Conservation (phyloP, 2,113 vertebrate species). For the Eolophus roseicapilla region DNA sequence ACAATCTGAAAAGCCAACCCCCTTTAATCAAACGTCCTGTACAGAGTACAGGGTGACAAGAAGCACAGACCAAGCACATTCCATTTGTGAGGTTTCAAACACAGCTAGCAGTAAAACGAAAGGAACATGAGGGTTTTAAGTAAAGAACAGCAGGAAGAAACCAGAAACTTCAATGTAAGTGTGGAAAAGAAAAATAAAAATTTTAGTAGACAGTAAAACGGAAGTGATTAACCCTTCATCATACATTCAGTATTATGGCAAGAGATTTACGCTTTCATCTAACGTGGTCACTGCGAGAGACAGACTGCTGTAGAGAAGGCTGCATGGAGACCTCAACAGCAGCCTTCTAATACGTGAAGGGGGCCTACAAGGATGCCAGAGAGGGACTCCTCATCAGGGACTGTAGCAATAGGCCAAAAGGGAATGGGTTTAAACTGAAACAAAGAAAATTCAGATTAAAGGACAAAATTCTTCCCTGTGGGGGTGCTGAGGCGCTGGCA, state of each 20-base stretch:
- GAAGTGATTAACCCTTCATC: background rate
- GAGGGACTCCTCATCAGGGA: background rate
- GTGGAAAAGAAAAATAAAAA: background rate
- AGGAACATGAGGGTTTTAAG: background rate
- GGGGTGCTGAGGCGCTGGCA: background rate
- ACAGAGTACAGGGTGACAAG: background rate
- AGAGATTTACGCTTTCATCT: background rate
- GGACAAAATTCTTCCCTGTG: background rate
- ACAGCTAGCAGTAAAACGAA: background rate
- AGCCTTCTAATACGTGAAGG: background rate
- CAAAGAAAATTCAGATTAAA: background rate
- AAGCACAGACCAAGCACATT: background rate
- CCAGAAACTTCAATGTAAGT: background rate
- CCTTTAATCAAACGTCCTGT: background rate
- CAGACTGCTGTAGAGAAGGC: background rate
- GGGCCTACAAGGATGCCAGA: background rate
- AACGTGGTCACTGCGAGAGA: background rate
- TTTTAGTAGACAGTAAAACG: background rate
- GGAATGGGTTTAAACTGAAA: background rate
- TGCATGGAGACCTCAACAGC: background rate
- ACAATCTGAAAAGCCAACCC: background rate
- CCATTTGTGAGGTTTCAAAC: background rate
- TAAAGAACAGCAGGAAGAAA: background rate
- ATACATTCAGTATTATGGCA: background rate
- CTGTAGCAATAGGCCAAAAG: background rate